Evolutionary conservation across 2,113 vertebrate genomes (phyloP), one percentile per base, ranked within the genome.

Genomic region (Polyodon spathula): DNA sequence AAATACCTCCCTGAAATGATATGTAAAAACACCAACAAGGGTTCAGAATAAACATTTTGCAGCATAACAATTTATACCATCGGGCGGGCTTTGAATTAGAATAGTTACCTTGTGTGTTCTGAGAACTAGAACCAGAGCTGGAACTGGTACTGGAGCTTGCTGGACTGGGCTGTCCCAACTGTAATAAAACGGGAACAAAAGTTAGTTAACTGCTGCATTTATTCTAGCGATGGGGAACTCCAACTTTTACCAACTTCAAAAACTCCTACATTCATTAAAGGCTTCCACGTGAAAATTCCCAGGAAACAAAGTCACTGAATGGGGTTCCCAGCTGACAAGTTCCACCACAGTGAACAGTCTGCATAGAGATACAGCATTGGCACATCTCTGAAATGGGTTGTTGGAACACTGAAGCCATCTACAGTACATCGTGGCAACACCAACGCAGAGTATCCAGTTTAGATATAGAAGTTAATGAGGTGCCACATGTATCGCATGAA

Each of bases 131-230:
- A 50, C 87, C 86, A 71, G 88, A 94, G 68, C 92, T 90, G 70
- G 93, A 95, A 59, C 89, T 89, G 70, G 90, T 88, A 58, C 90
- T 94, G 70, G 95, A 95, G 70, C 93, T 94, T 75, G 91, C 89
- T 62, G 94, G 95, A 78, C 94, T 98, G 70, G 88, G 93, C 72
- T 97, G 95, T 71, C 94, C 92, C 1, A 92, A 95, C 90, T 96
- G 67, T 11, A 17, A 37, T 17, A 55, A 6, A 15, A 53, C 27
- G 6, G 6, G 44, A 2, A 5, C 39, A 8, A 15, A 40, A 40
- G 8, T 0, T 27, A 68, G 46, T 48, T 6, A 48, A 8, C 37
- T 51, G 5, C 27, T 51, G 59, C 48, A 8, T 37, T 54, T 55
- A 16, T 14, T 16, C 2, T 8, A 4, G 8, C 27, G 51, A 16